Percentiles rank a stretch among this genome's conserved stretches.
phyloP scores from a whole-genome alignment of 1,140 invertebrate species.

The Trichonephila inaurata region DNA sequence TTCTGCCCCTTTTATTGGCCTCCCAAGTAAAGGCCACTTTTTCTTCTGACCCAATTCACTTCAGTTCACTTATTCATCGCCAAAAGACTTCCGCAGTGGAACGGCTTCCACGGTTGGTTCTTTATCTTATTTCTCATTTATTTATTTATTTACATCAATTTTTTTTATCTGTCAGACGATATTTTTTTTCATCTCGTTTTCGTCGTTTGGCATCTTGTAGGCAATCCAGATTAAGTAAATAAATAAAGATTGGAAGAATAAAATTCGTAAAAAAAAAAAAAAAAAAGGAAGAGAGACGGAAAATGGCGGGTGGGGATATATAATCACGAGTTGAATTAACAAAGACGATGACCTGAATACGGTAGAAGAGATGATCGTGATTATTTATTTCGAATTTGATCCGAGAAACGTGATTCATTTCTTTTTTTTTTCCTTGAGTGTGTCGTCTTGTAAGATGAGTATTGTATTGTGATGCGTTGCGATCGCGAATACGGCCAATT shows the following conservation, averaged over 20 bases:
- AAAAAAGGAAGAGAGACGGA: too few species aligned
- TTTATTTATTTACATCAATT: not conserved
- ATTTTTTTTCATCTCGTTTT: not conserved
- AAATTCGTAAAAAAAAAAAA: not conserved
- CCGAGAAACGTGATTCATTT: not conserved
- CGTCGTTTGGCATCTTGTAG: slow-evolving; percentile 31
- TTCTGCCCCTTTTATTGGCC: slow-evolving; percentile 56
- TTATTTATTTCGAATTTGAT: slow-evolving; percentile 15
- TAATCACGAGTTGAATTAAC: slow-evolving; percentile 32
- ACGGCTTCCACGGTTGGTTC: not conserved
- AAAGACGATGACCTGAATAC: slow-evolving; percentile 41
- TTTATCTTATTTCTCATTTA: slow-evolving; percentile 16
- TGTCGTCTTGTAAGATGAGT: not conserved
- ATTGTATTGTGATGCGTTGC: not conserved
- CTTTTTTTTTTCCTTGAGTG: not conserved
- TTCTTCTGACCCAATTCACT: slow-evolving; percentile 61
- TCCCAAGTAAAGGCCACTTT: slow-evolving; percentile 45
- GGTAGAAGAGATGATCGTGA: not conserved
- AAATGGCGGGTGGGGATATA: not conserved
- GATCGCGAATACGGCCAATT: not conserved
- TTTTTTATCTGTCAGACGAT: not conserved
- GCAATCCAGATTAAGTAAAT: slow-evolving; percentile 50
- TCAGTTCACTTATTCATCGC: slow-evolving; percentile 48
- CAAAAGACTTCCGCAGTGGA: slow-evolving; percentile 53
- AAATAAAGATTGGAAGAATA: slow-evolving; percentile 8